Evolutionary conservation across 2,888 invertebrate species (phyloP).

Genomic region (Drosophila percnosoma): DNA sequence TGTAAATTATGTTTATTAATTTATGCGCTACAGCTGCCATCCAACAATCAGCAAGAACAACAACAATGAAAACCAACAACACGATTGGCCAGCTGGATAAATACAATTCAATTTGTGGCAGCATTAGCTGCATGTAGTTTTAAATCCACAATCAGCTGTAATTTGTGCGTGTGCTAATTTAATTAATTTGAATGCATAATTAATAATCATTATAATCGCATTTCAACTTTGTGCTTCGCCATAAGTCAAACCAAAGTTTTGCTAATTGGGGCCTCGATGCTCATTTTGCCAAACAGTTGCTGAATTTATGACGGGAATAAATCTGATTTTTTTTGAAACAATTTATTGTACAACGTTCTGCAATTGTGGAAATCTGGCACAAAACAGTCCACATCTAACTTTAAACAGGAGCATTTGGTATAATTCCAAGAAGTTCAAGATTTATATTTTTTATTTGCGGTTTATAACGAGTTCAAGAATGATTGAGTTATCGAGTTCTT

Average conservation of each 20-base stretch:
- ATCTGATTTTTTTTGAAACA: slow-evolving; percentile 36
- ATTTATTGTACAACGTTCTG: slow-evolving; percentile 13
- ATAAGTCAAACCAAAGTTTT: slow-evolving; percentile 30
- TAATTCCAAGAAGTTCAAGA: neutral
- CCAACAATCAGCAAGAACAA: slow-evolving; percentile 3
- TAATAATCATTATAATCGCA: slow-evolving; percentile 58
- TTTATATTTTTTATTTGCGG: neutral
- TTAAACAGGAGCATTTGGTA: neutral
- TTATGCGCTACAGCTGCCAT: slow-evolving; percentile 43
- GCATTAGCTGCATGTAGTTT: slow-evolving; percentile 63
- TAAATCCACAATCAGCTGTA: slow-evolving; percentile 36
- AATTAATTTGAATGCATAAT: slow-evolving; percentile 72
- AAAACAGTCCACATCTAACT: neutral
- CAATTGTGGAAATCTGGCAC: slow-evolving; percentile 4
- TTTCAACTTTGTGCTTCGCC: slow-evolving; percentile 17
- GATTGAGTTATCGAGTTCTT: neutral
- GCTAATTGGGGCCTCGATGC: slow-evolving; percentile 14
- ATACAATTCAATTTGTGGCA: slow-evolving; percentile 59
- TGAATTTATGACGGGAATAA: slow-evolving; percentile 46
- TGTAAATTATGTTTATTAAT: slow-evolving; percentile 71
- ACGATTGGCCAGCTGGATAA: slow-evolving; percentile 48
- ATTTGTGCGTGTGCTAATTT: slow-evolving; percentile 49
- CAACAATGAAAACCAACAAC: neutral
- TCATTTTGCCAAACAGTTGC: slow-evolving; percentile 36
- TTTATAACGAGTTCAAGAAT: neutral